These are phyloP conservation scores for Orchestia grillus DNA, from an alignment of 1,140 invertebrate species.

Conservation along the genomic window DNA sequence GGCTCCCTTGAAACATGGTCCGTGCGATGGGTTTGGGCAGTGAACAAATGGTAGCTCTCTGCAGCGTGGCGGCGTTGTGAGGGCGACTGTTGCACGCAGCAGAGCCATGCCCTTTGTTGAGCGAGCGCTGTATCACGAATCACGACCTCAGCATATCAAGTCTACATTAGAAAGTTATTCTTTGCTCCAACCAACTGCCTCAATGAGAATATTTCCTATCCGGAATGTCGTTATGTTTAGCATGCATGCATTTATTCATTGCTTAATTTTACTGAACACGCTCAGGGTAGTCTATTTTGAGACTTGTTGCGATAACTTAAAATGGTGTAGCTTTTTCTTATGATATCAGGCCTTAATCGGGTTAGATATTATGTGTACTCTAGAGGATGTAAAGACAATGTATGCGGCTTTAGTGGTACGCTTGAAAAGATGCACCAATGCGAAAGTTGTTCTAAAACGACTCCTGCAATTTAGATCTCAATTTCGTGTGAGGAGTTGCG, in stretches of 20 bases:
- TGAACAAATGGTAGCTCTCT: neutral
- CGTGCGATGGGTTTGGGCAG: neutral
- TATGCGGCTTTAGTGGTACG: no score
- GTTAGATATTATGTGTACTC: neutral
- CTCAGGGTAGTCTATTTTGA: neutral
- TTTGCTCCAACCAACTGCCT: neutral
- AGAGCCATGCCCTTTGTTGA: neutral
- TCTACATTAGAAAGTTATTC: neutral
- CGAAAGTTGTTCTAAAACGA: no score
- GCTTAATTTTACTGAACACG: neutral
- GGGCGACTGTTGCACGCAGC: neutral
- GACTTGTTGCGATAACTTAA: neutral
- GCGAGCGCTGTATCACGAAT: neutral
- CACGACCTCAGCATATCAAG: neutral
- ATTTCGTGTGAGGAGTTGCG: neutral
- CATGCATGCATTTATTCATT: neutral
- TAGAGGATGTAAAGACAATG: no score
- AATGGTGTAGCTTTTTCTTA: neutral
- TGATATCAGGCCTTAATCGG: neutral
- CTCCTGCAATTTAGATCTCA: neutral
- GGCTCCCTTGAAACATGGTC: neutral
- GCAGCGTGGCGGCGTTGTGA: neutral
- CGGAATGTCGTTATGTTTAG: neutral
- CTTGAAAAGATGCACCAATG: no score
- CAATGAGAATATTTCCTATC: neutral